Evolutionary conservation across 2,888 invertebrate species (phyloP).

Genomic region (Artemia sinica): DNA sequence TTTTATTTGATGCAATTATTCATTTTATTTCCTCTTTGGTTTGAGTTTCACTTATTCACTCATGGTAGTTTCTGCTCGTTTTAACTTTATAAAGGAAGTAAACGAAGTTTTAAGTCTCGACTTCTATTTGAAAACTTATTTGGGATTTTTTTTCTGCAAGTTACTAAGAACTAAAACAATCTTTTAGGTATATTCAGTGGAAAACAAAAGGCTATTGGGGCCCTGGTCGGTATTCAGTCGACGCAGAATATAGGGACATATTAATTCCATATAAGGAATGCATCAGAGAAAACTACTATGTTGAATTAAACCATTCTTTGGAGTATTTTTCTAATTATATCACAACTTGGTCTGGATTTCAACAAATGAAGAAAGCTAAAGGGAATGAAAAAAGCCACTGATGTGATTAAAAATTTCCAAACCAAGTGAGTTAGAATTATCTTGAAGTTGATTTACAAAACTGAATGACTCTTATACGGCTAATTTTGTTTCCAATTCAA

Average conservation of each 20-base stretch:
- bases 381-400: conserved; percentile 27
- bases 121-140: too few relatives aligned
- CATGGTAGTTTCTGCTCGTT: too few relatives aligned
- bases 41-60: too few relatives aligned
- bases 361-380: conserved; percentile 28
- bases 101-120: too few relatives aligned
- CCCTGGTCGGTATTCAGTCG: conserved; percentile 24
- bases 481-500: too few relatives aligned
- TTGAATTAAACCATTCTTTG: conserved; percentile 28
- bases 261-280: conserved; percentile 27
- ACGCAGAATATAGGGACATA: conserved; percentile 26
- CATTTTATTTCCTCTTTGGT: too few relatives aligned
- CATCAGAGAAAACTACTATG: conserved; percentile 28
- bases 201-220: conserved; percentile 25
- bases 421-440: conserved; percentile 25
- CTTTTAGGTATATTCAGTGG: conserved; percentile 22
- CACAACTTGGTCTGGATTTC: conserved; percentile 30
- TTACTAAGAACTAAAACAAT: background rate
- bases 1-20: too few relatives aligned
- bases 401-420: conserved; percentile 28
- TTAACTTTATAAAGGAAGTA: too few relatives aligned
- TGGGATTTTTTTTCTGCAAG: too few relatives aligned
- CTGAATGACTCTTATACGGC: too few relatives aligned
- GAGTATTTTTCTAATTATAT: conserved; percentile 29
- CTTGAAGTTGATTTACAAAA: too few relatives aligned